Conservation (phyloP, 2,113 vertebrate species). For the Excalfactoria chinensis region DNA sequence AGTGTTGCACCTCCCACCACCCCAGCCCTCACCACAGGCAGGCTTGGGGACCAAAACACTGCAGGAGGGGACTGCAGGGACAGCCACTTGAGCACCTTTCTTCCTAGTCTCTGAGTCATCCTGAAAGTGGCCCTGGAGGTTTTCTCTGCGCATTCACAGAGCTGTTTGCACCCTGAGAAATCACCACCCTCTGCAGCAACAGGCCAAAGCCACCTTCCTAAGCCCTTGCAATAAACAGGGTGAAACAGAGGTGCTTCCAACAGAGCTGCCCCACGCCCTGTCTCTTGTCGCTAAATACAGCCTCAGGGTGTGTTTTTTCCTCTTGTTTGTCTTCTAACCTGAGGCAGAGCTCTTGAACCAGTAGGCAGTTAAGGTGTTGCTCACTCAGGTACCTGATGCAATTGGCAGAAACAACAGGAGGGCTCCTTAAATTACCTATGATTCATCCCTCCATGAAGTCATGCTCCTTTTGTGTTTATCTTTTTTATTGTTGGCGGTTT, state of each 20-base stretch:
- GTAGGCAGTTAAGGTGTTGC: background rate
- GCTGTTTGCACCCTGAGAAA: accelerated
- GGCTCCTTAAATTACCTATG: background rate
- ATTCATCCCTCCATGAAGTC: background rate
- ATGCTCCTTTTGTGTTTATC: background rate
- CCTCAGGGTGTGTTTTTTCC: accelerated
- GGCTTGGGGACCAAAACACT: background rate
- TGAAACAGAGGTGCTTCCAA: background rate
- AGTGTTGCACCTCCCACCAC: accelerated
- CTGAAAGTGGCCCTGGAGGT: background rate
- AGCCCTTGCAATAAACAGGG: accelerated
- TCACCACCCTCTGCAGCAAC: background rate
- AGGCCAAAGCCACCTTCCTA: background rate
- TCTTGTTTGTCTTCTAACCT: background rate
- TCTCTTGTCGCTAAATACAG: background rate
- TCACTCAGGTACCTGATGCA: background rate
- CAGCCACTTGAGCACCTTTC: background rate
- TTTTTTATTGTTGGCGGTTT: background rate
- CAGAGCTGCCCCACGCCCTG: background rate
- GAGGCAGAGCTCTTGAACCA: background rate
- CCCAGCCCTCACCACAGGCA: accelerated
- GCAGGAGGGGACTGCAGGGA: background rate
- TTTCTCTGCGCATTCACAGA: accelerated
- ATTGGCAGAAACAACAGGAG: background rate
- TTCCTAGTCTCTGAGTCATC: background rate